A percentile compares a stretch with the other conserved stretches of the same genome.
Conservation (phyloP, 2,888 invertebrate species). For the Aphidius colemani region DNA sequence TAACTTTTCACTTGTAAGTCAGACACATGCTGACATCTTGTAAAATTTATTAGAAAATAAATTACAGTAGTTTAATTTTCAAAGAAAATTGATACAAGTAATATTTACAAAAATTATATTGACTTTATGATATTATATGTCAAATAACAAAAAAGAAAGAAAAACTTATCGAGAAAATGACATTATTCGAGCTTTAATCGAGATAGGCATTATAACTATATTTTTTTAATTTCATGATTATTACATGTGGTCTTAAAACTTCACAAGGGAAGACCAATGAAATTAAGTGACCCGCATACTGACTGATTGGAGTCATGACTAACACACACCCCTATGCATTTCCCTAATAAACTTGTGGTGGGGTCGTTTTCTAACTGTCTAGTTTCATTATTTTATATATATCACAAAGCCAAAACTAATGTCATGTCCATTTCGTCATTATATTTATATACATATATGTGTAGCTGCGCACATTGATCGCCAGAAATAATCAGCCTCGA, state of each 20-base stretch:
- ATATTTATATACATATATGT: too few relatives aligned
- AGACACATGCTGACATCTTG: too few relatives aligned
- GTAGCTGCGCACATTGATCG: conserved; percentile 42
- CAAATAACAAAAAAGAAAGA: too few relatives aligned
- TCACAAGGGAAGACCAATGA: not conserved
- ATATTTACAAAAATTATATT: too few relatives aligned
- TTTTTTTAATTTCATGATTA: not conserved
- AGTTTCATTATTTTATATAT: conserved; percentile 22
- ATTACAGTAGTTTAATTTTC: too few relatives aligned
- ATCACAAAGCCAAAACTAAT: conserved; percentile 42
- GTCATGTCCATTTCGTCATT: conserved; percentile 41
- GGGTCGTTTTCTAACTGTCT: conserved; percentile 11
- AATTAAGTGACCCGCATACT: conserved; percentile 39
- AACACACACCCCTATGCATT: conserved; percentile 38
- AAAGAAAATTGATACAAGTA: too few relatives aligned
- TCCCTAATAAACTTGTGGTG: not conserved
- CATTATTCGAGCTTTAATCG: too few relatives aligned
- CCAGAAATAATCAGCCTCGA: conserved; percentile 46
- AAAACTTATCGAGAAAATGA: too few relatives aligned
- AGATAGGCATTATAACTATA: not conserved
- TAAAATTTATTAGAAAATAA: too few relatives aligned
- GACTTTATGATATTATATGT: too few relatives aligned
- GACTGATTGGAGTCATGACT: conserved; percentile 41
- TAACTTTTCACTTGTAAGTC: too few relatives aligned
- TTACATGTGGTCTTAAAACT: not conserved